Conservation (phyloP, 1,140 invertebrate species). For the Steinernema feltiae region DNA sequence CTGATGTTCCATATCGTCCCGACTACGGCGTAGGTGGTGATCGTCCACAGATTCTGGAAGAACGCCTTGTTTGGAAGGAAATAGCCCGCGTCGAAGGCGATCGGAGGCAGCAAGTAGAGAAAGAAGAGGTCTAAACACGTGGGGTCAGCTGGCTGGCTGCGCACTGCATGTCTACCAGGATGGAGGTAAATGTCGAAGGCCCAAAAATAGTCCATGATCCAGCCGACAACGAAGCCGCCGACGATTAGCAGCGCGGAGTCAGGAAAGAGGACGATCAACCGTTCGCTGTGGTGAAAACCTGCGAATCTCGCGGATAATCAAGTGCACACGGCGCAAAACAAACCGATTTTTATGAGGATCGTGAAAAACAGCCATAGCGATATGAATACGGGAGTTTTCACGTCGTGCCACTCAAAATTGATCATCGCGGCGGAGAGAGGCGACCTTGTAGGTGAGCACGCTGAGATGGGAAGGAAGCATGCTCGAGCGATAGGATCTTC, state of each 20-base stretch:
- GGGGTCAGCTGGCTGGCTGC: not conserved
- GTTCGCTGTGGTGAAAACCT: constrained; percentile 41
- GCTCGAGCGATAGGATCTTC: not conserved
- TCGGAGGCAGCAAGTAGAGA: constrained; percentile 59
- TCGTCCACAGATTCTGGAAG: constrained; percentile 89
- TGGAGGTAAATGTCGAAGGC: constrained; percentile 47
- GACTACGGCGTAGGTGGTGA: constrained; percentile 84
- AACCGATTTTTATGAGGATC: constrained; percentile 45
- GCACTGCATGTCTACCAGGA: constrained; percentile 33
- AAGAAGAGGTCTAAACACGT: constrained; percentile 37
- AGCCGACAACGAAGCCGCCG: constrained; percentile 47
- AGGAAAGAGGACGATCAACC: constrained; percentile 39
- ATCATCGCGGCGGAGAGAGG: constrained; percentile 22
- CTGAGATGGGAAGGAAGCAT: not conserved
- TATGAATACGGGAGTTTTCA: constrained; percentile 41
- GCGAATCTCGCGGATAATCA: constrained; percentile 29
- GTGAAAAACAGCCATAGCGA: constrained; percentile 43
- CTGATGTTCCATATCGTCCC: constrained; percentile 59
- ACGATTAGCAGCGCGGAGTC: constrained; percentile 51
- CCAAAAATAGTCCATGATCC: constrained; percentile 42
- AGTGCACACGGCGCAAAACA: not conserved
- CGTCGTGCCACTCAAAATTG: constrained; percentile 42
- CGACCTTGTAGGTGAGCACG: not conserved
- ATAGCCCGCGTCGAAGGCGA: constrained; percentile 91
- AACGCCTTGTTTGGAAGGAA: constrained; percentile 91